Base-by-base conservation (phyloP, 2,797 vertebrate genomes). In the Graptemys geographica region DNA sequence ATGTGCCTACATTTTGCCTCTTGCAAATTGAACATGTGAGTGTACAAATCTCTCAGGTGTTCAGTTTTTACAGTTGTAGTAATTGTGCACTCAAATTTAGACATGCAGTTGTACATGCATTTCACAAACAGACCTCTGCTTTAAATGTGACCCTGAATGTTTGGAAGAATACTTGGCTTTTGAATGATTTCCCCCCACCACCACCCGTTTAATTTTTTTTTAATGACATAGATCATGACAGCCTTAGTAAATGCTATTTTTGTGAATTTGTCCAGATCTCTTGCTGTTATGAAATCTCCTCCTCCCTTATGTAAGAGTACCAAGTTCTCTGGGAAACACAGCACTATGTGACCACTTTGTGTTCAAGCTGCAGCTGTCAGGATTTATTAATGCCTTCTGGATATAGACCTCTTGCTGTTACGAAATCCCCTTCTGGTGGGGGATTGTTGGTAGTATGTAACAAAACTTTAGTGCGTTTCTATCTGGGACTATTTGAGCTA, bases 351-450 rank as follows among this genome's bases (percentile, higher is more conserved):
- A 57, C 79, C 62, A 4, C 86, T 51, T n/a, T 5, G 80, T 62
- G 85, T 51, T 10, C 1, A 9, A 37, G 80, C 92, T n/a, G 91
- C 98, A 98, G 98, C 98, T 98, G 98, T 97, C 81, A 1, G 93
- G 69, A 79, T 92, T 95, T 92, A 93, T 90, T 96, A 81, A 84
- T 28, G 84, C 92, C 81, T 89, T 1, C 87, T n/a, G 74, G 23
- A 47, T 47, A 47, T 47, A 47, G 47, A 47, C 47, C 47, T 47
- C 47, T 47, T 47, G 47, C 47, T 47, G 47, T 47, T 47, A 47
- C 9, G 47, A 47, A 47, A 47, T 47, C 47, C 47, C 92, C 81
- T 89, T 1, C 87, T n/a, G 74, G 23, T 5, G 69, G 44, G 89
- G 83, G 88, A 88, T 86, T 33, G 5, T 69, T 96, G 95, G 94